Evolutionary conservation across 2,113 vertebrate genomes (phyloP), one percentile per base, ranked within the genome.

Genomic region (Perca flavescens): DNA sequence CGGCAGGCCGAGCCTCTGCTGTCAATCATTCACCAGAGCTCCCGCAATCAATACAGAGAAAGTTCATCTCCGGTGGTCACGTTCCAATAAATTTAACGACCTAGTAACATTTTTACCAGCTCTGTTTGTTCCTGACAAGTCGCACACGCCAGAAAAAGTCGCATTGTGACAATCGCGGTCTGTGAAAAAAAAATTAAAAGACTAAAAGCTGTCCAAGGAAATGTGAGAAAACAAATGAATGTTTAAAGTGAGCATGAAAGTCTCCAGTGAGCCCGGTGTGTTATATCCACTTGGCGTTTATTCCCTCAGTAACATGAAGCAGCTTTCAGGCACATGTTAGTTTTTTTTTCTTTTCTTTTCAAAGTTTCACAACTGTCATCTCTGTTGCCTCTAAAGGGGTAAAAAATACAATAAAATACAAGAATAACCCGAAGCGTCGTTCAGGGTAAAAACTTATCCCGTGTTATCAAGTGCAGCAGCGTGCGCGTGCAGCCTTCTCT

Each of bases 21-120:
- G 91, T 94, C 80, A 94, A 93, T 94, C 92, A 95, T 94, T 94
- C 86, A 93, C 91, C 79, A 54, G 16, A 53, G 72, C 77, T 77
- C 46, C 68, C 46, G 53, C 88, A 62, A 68, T 81, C 86, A 67
- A 75, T 70, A 60, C 34, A 82, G 73, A 88, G 85, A 91, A 94
- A 94, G 90, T 95, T 91, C 74, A 91, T 93, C 91, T 89, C 81
- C 82, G 79, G 47, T n/a, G 70, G 86, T 84, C 89, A 90, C 84
- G 88, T 70, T 47, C 70, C 83, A 84, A 65, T 73, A 50, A 79
- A 65, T 86, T 78, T 79, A 90, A 89, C 79, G 69, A 58, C 73
- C 82, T 58, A 25, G 70, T 56, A 81, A 88, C 80, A 81, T 74
- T 70, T 86, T 75, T 13, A 74, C 60, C 61, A 9, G 63, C 40